Base-by-base conservation (phyloP, 2,888 invertebrate species). In the Cheilosia pagana region DNA sequence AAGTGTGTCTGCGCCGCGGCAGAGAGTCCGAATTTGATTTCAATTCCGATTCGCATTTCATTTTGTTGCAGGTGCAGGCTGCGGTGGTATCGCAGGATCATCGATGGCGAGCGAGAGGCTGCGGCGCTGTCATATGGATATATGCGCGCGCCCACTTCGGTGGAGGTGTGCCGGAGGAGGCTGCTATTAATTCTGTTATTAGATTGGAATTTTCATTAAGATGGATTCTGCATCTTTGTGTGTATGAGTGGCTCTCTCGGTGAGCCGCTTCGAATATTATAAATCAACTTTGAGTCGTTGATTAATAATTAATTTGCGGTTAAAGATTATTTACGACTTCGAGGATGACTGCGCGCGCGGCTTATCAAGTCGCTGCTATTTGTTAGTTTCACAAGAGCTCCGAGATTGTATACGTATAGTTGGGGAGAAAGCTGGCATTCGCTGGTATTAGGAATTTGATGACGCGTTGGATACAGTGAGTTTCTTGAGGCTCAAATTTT, bases 301-400 rank as follows among this genome's bases (percentile, higher is more conserved):
- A 90, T 91, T 91, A 91, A 91, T 91, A 91, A 91, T 91, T 91
- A 91, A 91, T 91, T 91, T 90, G 90, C 88, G 89, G 85, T 85
- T 85, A 81, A 81, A 57, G 67, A 81, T 85, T 85, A 85, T 85
- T 79, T 83, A 83, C 78, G 68, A 23, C 50, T 63, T 63, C 31
- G 43, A 48, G 53, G 60, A 72, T 53, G 72, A 59, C 35, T 52
- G 50, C 31, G 28, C 31, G 28, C 6, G 39, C 19, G 55, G 71
- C 65, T 72, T 71, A 71, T 65, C 57, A 59, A 75, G 63, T 65
- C 57, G 70, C 55, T 31, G 21, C 63, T 59, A 78, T 78, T 77
- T 77, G 70, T 70, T 63, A 50, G 70, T 16, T 60, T 57, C 76
- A 53, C 52, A 50, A 14, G 19, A 43, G 7, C 16, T 31, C 1